Evolutionary conservation across 1,140 invertebrate genomes (phyloP), one percentile per base, ranked within the genome.

Genomic region (Drosophila athabasca): DNA sequence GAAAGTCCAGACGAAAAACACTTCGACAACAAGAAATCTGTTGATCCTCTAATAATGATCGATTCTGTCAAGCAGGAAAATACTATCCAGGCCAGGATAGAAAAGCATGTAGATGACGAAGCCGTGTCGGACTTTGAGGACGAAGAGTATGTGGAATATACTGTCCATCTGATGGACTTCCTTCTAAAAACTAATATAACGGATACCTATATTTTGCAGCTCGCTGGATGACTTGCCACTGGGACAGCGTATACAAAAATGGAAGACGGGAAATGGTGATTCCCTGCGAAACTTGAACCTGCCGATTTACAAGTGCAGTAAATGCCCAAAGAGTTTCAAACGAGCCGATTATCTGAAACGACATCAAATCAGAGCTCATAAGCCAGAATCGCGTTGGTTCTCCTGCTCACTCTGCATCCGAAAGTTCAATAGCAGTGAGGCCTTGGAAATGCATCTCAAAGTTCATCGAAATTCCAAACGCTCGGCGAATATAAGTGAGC

Each of bases 341-440:
- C 22, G 72, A 9, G 41, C 39, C 15, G 65, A 78, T 3, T 73
- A 73, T 29, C 31, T 88, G 2, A 88, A 80, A n/a, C 67, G 78
- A 13, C 83, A 88, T 31, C 46, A 70, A 29, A 41, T 35, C 8
- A 68, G 72, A 0, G 26, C 29, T 0, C 84, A 88, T n/a, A 76
- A 69, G 29, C 57, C 62, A 2, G 71, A 88, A 29, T 17, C 59
- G 0, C 62, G 66, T 2, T 88, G 65, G 39, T 79, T 67, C 13
- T 66, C 76, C 31, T 88, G 83, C 17, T 79, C 83, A 4, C 78
- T 83, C 1, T 88, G 83, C 55, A 69, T 83, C 51, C 71, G 84
- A 0, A 88, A 88, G 24, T 88, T 88, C n/a, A 79, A 76, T 13
- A 76, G 77, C 35, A 65, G 50, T 9, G 84, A 88, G 17, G 76